Conservation (phyloP, 2,113 vertebrate genomes). For the Ursus arctos region DNA sequence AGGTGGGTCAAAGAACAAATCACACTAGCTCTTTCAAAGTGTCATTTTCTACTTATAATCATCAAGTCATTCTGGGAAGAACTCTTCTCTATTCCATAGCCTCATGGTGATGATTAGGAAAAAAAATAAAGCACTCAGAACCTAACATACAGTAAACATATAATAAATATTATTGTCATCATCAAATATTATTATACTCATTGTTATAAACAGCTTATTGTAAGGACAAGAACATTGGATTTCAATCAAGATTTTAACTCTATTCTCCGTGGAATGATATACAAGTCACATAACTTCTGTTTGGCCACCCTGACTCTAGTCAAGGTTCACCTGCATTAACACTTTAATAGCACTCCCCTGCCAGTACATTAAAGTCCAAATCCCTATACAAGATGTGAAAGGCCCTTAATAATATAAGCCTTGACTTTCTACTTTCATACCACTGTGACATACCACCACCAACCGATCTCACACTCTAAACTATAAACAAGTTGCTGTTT, state of each 20-base stretch:
- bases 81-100: not conserved
- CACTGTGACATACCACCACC: not conserved
- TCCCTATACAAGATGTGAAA: not conserved
- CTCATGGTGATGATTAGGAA: not conserved
- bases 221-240: not conserved
- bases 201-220: not conserved
- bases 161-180: not conserved
- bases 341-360: not conserved
- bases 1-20: not conserved
- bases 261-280: not conserved
- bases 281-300: not conserved
- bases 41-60: not conserved
- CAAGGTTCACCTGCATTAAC: not conserved
- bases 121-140: not conserved
- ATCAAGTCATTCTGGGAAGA: not conserved
- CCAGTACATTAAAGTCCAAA: not conserved
- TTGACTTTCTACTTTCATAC: not conserved
- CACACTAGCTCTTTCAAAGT: not conserved
- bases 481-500: not conserved
- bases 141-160: not conserved
- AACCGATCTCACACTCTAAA: not conserved
- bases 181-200: not conserved
- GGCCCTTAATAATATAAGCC: not conserved
- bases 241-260: constrained; percentile 6
- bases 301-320: not conserved